Base-by-base conservation (phyloP, 2,113 vertebrate species). In the Ictalurus punctatus region DNA sequence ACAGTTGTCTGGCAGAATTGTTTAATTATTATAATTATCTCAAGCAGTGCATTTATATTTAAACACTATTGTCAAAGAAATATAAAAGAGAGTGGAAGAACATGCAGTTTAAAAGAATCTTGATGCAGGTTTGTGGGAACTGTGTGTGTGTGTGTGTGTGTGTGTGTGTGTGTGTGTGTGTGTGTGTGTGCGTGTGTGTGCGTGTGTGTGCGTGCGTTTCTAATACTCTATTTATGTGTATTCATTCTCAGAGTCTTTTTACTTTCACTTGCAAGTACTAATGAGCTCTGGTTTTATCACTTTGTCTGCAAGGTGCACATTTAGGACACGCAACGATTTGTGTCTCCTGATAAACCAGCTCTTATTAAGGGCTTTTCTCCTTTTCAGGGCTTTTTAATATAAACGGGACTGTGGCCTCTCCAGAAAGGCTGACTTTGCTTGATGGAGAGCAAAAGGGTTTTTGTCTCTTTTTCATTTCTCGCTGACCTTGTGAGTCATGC, bases 171-270 rank as follows among this genome's bases (percentile, higher is more conserved):
- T 85, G 69, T 69, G 34, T 27, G 58, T 88, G 56, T 84, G 78
- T 88, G 86, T 85, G 27, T 17, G 37, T 88, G 79, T 54, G 37
- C n/a, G 37, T 78, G 74, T 52, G 73, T 44, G 30, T 63, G 59
- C 21, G 61, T 80, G 61, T 82, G 79, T 79, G 76, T 14, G 12
- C n/a, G 5, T 52, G 25, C 0, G 12, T 16, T 14, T 3, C 6
- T 82, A 52, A 78, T 78, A 4, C 10, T 14, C 23, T 79, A 16
- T 78, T 78, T 78, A 48, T 27, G 6, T 76, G 27, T 6, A 79
- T n/a, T 48, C 17, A 13, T 84, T 92, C 88, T 23, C 73, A 8
- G 21, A 73, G 71, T 92, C 63, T 91, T 92, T 90, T 71, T 73
- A 63, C 59, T 91, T 85, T 63, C 74, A 85, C 19, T 56, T 2